Conservation (phyloP, 2,888 invertebrate species). For the Gnatocerus cornutus region DNA sequence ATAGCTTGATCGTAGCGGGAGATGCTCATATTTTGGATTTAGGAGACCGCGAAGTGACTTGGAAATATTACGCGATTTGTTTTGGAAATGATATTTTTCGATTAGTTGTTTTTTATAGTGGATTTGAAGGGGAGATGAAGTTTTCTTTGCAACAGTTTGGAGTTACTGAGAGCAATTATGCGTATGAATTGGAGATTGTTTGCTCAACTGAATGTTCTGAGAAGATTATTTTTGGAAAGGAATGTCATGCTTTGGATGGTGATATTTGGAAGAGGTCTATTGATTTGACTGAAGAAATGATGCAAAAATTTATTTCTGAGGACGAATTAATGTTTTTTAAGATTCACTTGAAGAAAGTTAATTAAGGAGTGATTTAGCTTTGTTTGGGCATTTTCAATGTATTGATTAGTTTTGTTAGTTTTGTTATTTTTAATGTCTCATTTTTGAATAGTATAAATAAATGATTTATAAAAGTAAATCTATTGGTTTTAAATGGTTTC, state of each 20-base stretch:
- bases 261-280: background rate
- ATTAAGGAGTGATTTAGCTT: no score
- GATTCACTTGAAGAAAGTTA: constrained; percentile 21
- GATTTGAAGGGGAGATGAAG: constrained; percentile 2
- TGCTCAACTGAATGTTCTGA: constrained; percentile 20
- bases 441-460: no score
- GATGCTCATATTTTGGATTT: constrained; percentile 34
- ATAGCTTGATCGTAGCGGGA: constrained; percentile 15
- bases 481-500: no score
- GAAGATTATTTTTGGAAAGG: constrained; percentile 20
- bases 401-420: no score
- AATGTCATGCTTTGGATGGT: background rate
- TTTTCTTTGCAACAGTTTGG: constrained; percentile 38
- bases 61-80: constrained; percentile 24
- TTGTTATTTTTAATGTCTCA: no score
- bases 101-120: constrained; percentile 14
- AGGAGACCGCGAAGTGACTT: background rate
- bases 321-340: constrained; percentile 33
- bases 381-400: no score
- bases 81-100: constrained; percentile 34
- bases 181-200: constrained; percentile 29
- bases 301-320: constrained; percentile 23
- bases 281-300: background rate
- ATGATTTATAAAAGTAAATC: no score
- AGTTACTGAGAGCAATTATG: constrained; percentile 17